Evolutionary conservation across 2,888 invertebrate genomes (phyloP).

Genomic region (Danaus chrysippus): DNA sequence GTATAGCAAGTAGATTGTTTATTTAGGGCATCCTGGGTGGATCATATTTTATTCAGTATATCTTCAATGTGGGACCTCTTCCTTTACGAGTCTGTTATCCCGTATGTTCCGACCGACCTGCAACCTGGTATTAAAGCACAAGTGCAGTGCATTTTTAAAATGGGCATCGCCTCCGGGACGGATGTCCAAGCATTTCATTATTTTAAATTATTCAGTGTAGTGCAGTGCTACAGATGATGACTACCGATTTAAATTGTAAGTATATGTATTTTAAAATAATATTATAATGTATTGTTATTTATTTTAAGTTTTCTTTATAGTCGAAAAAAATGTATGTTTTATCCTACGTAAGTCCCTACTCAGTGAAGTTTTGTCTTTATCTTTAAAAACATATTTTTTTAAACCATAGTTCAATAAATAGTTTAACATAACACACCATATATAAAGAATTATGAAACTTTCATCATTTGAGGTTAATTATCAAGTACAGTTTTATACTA

Average conservation of each 20-base stretch:
- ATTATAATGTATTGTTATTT: not conserved
- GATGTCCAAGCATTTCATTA: constrained; percentile 69
- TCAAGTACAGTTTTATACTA: not conserved
- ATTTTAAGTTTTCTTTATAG: not conserved
- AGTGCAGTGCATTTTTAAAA: constrained; percentile 78
- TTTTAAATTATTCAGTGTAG: constrained; percentile 74
- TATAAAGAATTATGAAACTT: not conserved
- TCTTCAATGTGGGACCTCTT: constrained; percentile 53
- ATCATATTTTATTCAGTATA: constrained; percentile 28
- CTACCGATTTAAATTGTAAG: constrained; percentile 26
- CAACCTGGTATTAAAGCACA: constrained; percentile 67
- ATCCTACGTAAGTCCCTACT: no score
- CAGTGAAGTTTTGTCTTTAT: no score
- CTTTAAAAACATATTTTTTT: no score
- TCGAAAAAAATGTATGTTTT: no score
- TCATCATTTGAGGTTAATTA: not conserved
- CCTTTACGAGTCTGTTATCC: constrained; percentile 65
- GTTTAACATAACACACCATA: no score
- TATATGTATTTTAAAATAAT: constrained; percentile 11
- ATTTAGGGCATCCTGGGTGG: constrained; percentile 12
- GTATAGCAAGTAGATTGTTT: constrained; percentile 38
- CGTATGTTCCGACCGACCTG: constrained; percentile 72
- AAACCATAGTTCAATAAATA: no score
- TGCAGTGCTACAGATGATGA: constrained; percentile 55
- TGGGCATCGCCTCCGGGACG: constrained; percentile 63